Percentiles rank a stretch among this genome's conserved stretches.
Conservation (phyloP, 2,888 invertebrate species). For the Lycaena phlaeas region DNA sequence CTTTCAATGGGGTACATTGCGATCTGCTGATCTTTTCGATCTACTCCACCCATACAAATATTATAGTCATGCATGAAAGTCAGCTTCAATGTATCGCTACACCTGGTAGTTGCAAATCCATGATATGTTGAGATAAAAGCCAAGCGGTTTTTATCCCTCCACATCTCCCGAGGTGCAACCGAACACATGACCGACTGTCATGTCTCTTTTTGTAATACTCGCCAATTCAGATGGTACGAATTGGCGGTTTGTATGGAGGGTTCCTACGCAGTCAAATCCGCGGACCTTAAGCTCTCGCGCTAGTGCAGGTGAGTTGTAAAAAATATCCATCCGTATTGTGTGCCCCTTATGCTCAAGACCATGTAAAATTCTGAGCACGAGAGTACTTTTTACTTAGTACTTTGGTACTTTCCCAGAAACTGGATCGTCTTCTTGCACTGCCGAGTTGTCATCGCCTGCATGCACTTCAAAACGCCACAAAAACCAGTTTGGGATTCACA, state of each 20-base stretch:
- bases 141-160: constrained; percentile 16
- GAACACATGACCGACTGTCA: constrained; percentile 15
- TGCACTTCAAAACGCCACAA: background rate
- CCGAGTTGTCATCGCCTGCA: background rate
- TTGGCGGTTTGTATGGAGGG: constrained; percentile 19
- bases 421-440: background rate
- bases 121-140: constrained; percentile 15
- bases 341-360: constrained; percentile 7
- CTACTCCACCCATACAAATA: constrained; percentile 16
- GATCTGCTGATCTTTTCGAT: constrained; percentile 16
- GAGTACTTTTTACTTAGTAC: too few species aligned
- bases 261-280: constrained; percentile 24
- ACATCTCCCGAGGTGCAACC: constrained; percentile 17
- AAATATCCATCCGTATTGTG: constrained; percentile 12
- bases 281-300: constrained; percentile 20
- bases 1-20: constrained; percentile 20
- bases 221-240: constrained; percentile 17
- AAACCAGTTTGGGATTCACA: too few species aligned
- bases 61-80: constrained; percentile 14
- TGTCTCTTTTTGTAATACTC: constrained; percentile 8
- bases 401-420: background rate
- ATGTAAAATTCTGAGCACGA: constrained; percentile 1
- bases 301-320: constrained; percentile 20
- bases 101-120: constrained; percentile 5
- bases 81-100: constrained; percentile 6